A percentile compares a stretch with the other conserved stretches of the same genome.
Evolutionary conservation across 2,113 vertebrate genomes (phyloP).

Genomic region (Carettochelys insculpta): DNA sequence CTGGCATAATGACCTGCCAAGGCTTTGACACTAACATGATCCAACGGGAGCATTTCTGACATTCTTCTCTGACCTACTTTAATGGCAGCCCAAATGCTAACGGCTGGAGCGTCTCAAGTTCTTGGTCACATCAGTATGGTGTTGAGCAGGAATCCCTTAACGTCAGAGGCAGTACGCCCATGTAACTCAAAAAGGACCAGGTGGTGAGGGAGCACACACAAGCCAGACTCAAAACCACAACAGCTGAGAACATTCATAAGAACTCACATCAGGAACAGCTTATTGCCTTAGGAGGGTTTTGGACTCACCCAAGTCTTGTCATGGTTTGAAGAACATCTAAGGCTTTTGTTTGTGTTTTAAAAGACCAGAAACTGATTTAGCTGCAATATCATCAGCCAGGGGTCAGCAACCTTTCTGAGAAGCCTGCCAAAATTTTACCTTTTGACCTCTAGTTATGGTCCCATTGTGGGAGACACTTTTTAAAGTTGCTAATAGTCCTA

Average conservation of each 20-base stretch:
- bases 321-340: too few relatives aligned
- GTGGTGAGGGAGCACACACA: background rate
- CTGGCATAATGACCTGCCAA: background rate
- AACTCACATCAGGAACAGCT: background rate
- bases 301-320: background rate
- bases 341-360: too few relatives aligned
- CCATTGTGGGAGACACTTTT: too few relatives aligned
- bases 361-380: background rate
- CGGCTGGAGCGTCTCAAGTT: background rate
- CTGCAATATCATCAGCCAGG: fast-evolving
- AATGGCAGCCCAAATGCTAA: background rate
- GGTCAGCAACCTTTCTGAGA: too few relatives aligned
- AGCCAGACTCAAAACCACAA: background rate
- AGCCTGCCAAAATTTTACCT: too few relatives aligned
- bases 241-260: too few relatives aligned
- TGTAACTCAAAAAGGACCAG: background rate
- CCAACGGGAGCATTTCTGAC: background rate
- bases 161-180: background rate
- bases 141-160: background rate
- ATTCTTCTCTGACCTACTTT: background rate
- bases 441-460: too few relatives aligned
- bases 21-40: too few relatives aligned
- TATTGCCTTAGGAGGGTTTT: background rate
- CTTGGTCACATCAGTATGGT: background rate
- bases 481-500: too few relatives aligned